Evolutionary conservation across 2,113 vertebrate species (phyloP).

Genomic region (Thomomys bottae): DNA sequence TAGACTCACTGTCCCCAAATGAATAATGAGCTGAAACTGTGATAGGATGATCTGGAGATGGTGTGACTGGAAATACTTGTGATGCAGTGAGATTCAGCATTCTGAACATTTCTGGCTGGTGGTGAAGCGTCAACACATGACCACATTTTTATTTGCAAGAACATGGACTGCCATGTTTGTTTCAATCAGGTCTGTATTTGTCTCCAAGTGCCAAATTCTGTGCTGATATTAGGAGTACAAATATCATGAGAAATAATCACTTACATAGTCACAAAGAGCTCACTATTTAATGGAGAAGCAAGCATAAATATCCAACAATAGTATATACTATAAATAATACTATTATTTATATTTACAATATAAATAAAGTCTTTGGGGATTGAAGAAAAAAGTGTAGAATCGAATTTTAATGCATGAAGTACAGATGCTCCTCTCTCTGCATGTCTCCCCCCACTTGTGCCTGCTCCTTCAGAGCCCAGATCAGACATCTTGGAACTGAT

Average conservation of each 20-base stretch:
- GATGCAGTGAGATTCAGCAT: background rate
- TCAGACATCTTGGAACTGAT: background rate
- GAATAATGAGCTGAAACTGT: background rate
- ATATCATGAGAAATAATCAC: background rate
- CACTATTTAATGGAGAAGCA: background rate
- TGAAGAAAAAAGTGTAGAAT: slow-evolving; percentile 20
- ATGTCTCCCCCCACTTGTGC: background rate
- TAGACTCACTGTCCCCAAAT: background rate
- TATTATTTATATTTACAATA: background rate
- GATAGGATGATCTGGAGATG: background rate
- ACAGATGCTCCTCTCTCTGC: background rate
- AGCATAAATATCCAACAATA: background rate
- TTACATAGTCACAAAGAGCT: background rate
- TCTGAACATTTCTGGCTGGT: background rate
- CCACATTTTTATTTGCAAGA: background rate
- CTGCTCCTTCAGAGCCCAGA: background rate
- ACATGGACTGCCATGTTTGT: background rate
- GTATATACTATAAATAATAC: background rate
- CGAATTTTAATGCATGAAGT: slow-evolving; percentile 2
- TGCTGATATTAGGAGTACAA: background rate
- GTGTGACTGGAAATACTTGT: background rate
- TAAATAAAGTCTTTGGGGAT: background rate
- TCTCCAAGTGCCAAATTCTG: background rate
- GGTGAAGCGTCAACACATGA: background rate
- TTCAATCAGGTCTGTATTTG: slow-evolving; percentile 1